phyloP scores from a whole-genome alignment of 2,797 vertebrate species.

The Gymnocypris eckloni region DNA sequence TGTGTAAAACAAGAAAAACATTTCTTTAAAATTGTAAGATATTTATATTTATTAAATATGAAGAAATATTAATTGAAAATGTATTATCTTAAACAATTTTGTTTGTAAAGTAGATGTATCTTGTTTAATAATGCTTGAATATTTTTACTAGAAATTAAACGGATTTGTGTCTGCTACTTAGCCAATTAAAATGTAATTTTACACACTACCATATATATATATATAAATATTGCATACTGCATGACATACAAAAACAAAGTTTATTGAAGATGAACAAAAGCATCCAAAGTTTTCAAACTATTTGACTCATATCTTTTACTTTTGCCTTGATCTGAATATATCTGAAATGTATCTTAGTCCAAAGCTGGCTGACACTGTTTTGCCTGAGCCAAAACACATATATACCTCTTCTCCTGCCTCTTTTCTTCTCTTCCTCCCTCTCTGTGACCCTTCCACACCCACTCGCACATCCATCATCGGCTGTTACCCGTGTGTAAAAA shows the following conservation, averaged over 20 bases:
- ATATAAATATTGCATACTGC: neutral
- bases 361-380: slow-evolving; percentile 29
- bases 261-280: neutral
- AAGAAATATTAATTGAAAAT: neutral
- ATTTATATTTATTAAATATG: too few species aligned
- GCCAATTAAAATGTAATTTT: neutral
- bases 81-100: neutral
- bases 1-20: too few species aligned
- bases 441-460: slow-evolving; percentile 7
- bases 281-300: neutral
- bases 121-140: neutral
- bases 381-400: slow-evolving; percentile 4
- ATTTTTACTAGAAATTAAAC: neutral
- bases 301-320: neutral
- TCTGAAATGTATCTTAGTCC: neutral
- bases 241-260: neutral
- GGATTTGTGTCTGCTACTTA: neutral
- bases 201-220: neutral
- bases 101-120: neutral
- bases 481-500: slow-evolving; percentile 22
- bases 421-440: slow-evolving; percentile 1
- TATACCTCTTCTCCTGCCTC: neutral
- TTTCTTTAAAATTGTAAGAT: too few species aligned
- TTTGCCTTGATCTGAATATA: slow-evolving; percentile 6
- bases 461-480: slow-evolving; percentile 1